Percentiles rank a stretch among this genome's conserved stretches.
phyloP scores from a whole-genome alignment of 1,140 invertebrate species.

The Drosophila ogumai region DNA sequence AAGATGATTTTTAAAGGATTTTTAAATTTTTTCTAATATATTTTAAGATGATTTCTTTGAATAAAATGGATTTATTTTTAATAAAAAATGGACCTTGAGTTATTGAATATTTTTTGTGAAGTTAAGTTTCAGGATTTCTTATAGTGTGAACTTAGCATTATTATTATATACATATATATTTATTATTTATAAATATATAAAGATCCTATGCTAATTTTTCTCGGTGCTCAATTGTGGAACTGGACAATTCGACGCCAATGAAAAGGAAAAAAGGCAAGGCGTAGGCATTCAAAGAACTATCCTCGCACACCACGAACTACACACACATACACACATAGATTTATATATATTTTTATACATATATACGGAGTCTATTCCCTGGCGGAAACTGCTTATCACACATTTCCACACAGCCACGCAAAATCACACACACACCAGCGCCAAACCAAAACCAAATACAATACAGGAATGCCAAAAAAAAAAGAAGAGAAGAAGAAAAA shows the following conservation, averaged over 20 bases:
- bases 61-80: neutral
- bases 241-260: constrained; percentile 68
- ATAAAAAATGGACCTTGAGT: neutral
- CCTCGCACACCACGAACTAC: neutral
- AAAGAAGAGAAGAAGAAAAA: constrained; percentile 5
- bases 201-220: neutral
- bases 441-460: constrained; percentile 62
- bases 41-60: neutral
- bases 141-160: neutral
- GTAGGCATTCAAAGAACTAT: constrained; percentile 46
- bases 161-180: rapidly evolving
- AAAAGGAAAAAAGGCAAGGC: constrained; percentile 62
- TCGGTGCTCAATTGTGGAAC: neutral
- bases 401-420: constrained; percentile 78
- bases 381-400: constrained; percentile 82
- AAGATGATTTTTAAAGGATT: too few relatives aligned
- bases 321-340: neutral
- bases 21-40: too few relatives aligned
- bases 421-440: constrained; percentile 60
- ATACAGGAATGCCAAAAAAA: constrained; percentile 65
- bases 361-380: constrained; percentile 60
- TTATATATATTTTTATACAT: neutral
- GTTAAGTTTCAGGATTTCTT: too few relatives aligned
- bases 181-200: too few relatives aligned
- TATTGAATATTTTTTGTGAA: neutral